phyloP scores from a whole-genome alignment of 2,888 invertebrate genomes.

The Colletes collaris region DNA sequence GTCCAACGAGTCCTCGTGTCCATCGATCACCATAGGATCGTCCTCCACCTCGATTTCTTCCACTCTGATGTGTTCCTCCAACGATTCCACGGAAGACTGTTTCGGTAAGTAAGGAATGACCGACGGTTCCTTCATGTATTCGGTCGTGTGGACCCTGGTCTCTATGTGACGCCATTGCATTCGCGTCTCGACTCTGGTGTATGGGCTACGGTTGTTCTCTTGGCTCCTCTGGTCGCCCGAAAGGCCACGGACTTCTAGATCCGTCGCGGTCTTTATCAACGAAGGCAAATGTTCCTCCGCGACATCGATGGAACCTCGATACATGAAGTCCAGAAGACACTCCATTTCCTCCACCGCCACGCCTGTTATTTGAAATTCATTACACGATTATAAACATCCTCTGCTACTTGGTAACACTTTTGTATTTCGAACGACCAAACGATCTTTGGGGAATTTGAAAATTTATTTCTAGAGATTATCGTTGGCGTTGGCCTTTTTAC shows the following conservation, averaged over 20 bases:
- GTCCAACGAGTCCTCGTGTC: constrained; percentile 76
- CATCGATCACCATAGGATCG: constrained; percentile 80
- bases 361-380: constrained; percentile 77
- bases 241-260: constrained; percentile 87
- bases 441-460: too few relatives aligned
- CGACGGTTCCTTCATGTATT: constrained; percentile 67
- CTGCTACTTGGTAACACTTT: too few relatives aligned
- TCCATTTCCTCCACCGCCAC: constrained; percentile 88
- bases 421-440: neutral
- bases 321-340: constrained; percentile 88
- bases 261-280: constrained; percentile 87
- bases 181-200: constrained; percentile 82
- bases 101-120: constrained; percentile 71
- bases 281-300: constrained; percentile 87
- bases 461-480: too few relatives aligned
- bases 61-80: constrained; percentile 74
- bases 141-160: constrained; percentile 70
- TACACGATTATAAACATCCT: neutral
- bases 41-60: constrained; percentile 81
- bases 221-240: constrained; percentile 86
- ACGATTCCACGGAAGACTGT: constrained; percentile 67
- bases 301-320: constrained; percentile 88
- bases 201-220: constrained; percentile 85
- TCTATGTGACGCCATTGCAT: constrained; percentile 75
- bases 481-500: too few relatives aligned